phyloP scores from a whole-genome alignment of 2,113 vertebrate genomes.

The Corythornis vintsioides region DNA sequence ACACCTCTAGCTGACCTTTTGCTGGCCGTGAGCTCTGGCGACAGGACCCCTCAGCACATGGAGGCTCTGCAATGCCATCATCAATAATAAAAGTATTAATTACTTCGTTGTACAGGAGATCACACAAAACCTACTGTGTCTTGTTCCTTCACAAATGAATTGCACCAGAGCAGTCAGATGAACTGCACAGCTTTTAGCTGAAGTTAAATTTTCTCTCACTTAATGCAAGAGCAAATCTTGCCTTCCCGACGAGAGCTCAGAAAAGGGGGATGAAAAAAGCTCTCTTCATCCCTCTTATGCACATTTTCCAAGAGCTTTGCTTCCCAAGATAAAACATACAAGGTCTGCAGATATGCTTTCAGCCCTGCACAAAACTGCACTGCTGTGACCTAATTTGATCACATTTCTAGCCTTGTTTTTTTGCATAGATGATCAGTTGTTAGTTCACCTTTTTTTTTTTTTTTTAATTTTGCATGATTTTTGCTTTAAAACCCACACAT shows the following conservation, averaged over 20 bases:
- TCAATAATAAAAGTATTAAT: conserved; percentile 13
- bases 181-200: background rate
- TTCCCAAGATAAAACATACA: conserved; percentile 50
- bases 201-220: conserved; percentile 33
- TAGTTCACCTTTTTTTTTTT: conserved; percentile 53
- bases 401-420: conserved; percentile 56
- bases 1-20: background rate
- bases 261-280: conserved; percentile 23
- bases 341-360: conserved; percentile 28
- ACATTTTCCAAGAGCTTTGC: conserved; percentile 51
- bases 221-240: conserved; percentile 29
- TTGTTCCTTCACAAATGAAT: background rate
- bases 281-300: conserved; percentile 36
- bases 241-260: background rate
- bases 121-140: background rate
- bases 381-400: conserved; percentile 61
- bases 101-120: background rate
- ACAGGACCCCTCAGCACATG: background rate
- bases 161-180: background rate
- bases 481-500: conserved; percentile 69
- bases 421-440: conserved; percentile 51
- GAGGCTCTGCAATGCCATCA: background rate
- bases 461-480: conserved; percentile 52
- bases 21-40: background rate
- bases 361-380: conserved; percentile 40